Evolutionary conservation across 2,797 vertebrate species (phyloP).

Genomic region (Anableps anableps): DNA sequence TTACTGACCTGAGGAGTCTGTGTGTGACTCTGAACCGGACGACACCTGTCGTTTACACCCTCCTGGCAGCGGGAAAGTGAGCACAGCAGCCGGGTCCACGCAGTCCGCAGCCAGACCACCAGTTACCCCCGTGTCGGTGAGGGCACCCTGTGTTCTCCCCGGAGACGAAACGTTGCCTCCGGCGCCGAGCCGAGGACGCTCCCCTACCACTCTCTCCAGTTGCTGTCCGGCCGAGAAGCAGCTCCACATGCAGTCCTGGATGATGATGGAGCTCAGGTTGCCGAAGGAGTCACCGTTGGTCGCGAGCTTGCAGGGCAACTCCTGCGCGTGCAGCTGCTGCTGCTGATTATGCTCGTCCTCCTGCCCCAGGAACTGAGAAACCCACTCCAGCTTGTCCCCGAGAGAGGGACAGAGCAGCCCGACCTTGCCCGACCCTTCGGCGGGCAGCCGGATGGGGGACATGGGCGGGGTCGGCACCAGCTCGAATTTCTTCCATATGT

Average conservation of each 20-base stretch:
- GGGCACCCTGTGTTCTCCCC: conserved; percentile 61
- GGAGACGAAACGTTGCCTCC: conserved; percentile 32
- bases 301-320: conserved; percentile 80
- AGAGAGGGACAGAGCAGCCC: conserved; percentile 73
- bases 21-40: conserved; percentile 90
- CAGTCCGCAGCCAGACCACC: conserved; percentile 78
- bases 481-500: conserved; percentile 99
- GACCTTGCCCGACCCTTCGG: conserved; percentile 77
- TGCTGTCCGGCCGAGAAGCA: conserved; percentile 89
- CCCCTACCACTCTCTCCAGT: conserved; percentile 87
- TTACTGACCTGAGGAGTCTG: conserved; percentile 91
- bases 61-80: conserved; percentile 81
- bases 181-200: conserved; percentile 49
- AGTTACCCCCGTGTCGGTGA: conserved; percentile 58
- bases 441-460: conserved; percentile 82
- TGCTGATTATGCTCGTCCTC: conserved; percentile 82
- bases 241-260: conserved; percentile 97
- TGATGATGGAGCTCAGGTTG: conserved; percentile 90
- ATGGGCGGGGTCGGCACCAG: conserved; percentile 91
- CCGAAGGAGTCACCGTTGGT: conserved; percentile 76
- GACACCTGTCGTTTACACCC: conserved; percentile 86
- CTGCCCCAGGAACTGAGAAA: conserved; percentile 83
- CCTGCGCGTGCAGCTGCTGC: conserved; percentile 71
- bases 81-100: conserved; percentile 86
- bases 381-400: conserved; percentile 84